phyloP scores from a whole-genome alignment of 1,140 invertebrate genomes.

The Cotesia vestalis region DNA sequence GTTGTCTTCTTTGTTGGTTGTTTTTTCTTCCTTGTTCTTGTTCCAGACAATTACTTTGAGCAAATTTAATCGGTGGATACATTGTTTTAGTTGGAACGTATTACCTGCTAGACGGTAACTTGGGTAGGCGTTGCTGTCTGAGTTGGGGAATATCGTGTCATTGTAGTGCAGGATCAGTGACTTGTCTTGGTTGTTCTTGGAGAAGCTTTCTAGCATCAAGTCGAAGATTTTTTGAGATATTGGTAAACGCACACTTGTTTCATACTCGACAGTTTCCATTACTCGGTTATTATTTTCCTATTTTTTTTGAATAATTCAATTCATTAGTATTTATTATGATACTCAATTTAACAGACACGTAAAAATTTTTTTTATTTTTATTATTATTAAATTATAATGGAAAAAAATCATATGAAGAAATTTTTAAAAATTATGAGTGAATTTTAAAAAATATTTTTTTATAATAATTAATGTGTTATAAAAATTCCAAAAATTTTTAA shows the following conservation, averaged over 20 bases:
- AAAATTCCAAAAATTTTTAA: too few relatives aligned
- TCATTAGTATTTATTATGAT: too few relatives aligned
- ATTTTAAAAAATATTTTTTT: too few relatives aligned
- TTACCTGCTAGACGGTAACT: neutral
- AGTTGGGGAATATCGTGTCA: neutral
- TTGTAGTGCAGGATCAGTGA: neutral
- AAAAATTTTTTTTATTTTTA: too few relatives aligned
- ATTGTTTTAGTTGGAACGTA: neutral
- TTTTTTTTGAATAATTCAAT: too few relatives aligned
- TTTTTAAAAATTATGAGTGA: too few relatives aligned
- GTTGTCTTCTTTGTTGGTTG: neutral
- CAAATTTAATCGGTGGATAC: neutral
- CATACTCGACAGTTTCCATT: neutral
- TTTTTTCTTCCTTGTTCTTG: neutral
- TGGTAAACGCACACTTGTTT: conserved; percentile 4
- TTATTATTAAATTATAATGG: too few relatives aligned
- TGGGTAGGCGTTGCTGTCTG: neutral
- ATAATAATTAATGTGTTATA: too few relatives aligned
- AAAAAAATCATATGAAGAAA: too few relatives aligned
- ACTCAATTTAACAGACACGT: too few relatives aligned
- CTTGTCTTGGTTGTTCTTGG: neutral
- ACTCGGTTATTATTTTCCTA: neutral
- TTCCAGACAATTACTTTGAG: neutral
- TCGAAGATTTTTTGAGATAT: neutral
- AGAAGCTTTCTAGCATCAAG: neutral